These are phyloP conservation scores for Drosophila neonasuta DNA, from an alignment of 2,888 invertebrate genomes.

Conservation along the genomic window DNA sequence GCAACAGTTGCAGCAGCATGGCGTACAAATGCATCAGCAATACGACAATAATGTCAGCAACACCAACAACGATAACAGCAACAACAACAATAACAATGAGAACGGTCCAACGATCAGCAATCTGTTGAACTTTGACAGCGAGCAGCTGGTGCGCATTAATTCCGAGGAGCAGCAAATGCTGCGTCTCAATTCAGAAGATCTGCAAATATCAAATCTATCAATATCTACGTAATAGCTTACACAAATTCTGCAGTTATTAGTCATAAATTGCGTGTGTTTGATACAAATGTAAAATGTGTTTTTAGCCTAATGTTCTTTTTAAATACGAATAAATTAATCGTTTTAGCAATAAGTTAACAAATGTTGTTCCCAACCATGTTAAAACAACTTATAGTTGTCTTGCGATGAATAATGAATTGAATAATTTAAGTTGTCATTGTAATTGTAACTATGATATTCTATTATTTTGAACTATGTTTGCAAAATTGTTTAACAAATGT, in stretches of 20 bases:
- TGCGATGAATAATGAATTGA: not conserved
- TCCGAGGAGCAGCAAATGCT: slow-evolving; percentile 83
- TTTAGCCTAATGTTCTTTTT: slow-evolving; percentile 57
- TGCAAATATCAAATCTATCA: slow-evolving; percentile 82
- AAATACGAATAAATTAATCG: slow-evolving; percentile 65
- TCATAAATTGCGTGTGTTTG: slow-evolving; percentile 40
- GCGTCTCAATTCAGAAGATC: slow-evolving; percentile 83
- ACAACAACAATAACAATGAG: slow-evolving; percentile 57
- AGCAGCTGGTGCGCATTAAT: slow-evolving; percentile 83
- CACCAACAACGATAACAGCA: slow-evolving; percentile 44
- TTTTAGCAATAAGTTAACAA: slow-evolving; percentile 41
- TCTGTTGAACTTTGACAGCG: slow-evolving; percentile 83
- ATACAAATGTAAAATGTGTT: slow-evolving; percentile 65
- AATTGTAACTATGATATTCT: no score
- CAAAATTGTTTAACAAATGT: no score
- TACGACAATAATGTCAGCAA: slow-evolving; percentile 51
- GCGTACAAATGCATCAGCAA: slow-evolving; percentile 60
- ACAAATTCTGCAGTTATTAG: slow-evolving; percentile 33
- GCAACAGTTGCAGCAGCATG: slow-evolving; percentile 57
- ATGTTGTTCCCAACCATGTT: not conserved
- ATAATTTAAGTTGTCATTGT: no score
- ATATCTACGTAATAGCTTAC: slow-evolving; percentile 77
- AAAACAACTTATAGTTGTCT: not conserved
- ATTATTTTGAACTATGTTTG: no score
- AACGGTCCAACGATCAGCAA: slow-evolving; percentile 80